Percentiles rank a stretch among this genome's conserved stretches.
Conservation (phyloP, 2,888 invertebrate species). For the Callyntrura sp. region DNA sequence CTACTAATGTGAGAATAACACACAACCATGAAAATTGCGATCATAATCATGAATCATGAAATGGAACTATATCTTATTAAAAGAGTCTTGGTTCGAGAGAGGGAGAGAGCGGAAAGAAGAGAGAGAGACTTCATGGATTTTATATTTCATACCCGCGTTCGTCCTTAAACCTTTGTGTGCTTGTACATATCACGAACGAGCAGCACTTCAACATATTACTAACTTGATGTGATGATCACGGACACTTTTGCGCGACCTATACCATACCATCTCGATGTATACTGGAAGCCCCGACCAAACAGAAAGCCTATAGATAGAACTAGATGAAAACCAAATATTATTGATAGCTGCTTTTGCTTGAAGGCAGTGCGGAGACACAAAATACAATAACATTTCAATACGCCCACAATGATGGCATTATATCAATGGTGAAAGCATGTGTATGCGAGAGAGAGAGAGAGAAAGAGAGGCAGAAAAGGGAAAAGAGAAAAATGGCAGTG, state of each 20-base stretch:
- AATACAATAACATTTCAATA: constrained; percentile 41
- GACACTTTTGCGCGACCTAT: not conserved
- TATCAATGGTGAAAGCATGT: not conserved
- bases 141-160: not conserved
- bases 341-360: constrained; percentile 49
- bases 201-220: not conserved
- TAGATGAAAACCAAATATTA: constrained; percentile 61
- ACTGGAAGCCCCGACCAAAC: not conserved
- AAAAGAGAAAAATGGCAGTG: not conserved
- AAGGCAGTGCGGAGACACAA: constrained; percentile 20
- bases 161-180: not conserved
- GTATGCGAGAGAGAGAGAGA: not conserved
- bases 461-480: not conserved
- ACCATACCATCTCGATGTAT: not conserved
- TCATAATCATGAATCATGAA: constrained; percentile 75
- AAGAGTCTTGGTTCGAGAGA: not conserved
- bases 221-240: constrained; percentile 3
- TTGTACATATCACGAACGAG: not conserved
- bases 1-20: constrained; percentile 73
- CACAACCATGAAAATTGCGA: constrained; percentile 60
- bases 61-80: constrained; percentile 55
- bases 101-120: no score
- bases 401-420: not conserved
- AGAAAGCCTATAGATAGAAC: not conserved
- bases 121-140: not conserved